Evolutionary conservation across 2,113 vertebrate genomes (phyloP).

Genomic region (Paramisgurnus dabryanus): DNA sequence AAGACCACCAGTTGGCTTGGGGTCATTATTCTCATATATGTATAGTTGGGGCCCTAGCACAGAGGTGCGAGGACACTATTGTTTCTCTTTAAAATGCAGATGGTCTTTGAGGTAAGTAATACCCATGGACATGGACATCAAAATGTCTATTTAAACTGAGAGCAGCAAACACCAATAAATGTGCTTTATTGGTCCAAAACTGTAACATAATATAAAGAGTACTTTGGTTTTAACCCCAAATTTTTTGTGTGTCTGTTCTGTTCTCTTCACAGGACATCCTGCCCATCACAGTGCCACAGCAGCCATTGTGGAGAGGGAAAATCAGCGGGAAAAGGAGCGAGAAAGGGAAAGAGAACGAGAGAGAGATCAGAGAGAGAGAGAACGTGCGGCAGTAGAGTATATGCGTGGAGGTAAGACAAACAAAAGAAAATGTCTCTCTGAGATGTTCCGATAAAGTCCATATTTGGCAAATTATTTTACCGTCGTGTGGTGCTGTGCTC

Average conservation of each 20-base stretch:
- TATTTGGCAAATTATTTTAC: no score
- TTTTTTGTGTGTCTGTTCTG: conserved; percentile 48
- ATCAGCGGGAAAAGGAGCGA: conserved; percentile 66
- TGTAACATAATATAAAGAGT: background rate
- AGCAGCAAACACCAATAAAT: background rate
- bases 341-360: conserved; percentile 53
- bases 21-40: background rate
- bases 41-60: background rate
- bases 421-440: background rate
- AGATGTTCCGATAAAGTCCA: background rate
- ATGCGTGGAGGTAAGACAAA: conserved; percentile 66
- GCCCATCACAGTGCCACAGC: conserved; percentile 80
- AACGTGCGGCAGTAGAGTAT: conserved; percentile 65
- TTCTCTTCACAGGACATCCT: conserved; percentile 78
- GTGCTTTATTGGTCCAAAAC: background rate
- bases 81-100: background rate
- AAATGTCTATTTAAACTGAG: background rate
- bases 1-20: background rate
- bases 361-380: conserved; percentile 60
- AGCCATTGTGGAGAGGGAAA: conserved; percentile 80
- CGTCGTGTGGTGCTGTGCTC: no score
- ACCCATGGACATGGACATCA: background rate
- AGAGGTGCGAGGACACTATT: no score
- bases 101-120: background rate
- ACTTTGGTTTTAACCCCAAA: conserved; percentile 2